A percentile compares a stretch with the other conserved stretches of the same genome.
Conservation (phyloP, 2,113 vertebrate species). For the Tringa solitaria region DNA sequence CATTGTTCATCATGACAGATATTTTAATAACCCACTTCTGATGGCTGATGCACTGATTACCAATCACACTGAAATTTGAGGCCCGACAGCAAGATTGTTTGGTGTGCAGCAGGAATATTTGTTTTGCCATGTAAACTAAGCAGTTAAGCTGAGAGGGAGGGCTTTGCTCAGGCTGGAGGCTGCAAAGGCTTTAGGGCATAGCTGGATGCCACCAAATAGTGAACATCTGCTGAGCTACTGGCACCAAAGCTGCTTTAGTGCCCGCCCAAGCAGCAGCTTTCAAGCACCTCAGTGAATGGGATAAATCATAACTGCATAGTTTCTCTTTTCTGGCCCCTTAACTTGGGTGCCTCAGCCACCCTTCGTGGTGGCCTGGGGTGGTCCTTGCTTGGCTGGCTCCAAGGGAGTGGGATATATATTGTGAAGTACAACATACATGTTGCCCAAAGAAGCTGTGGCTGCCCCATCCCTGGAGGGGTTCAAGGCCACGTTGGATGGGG, state of each 20-base stretch:
- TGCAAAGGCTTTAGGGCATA: neutral
- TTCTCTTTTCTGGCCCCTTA: neutral
- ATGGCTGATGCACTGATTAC: constrained; percentile 37
- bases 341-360: neutral
- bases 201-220: neutral
- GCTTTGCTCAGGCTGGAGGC: neutral
- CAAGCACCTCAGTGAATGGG: neutral
- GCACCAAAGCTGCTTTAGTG: neutral
- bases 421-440: neutral
- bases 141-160: neutral
- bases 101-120: neutral
- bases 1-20: constrained; percentile 28
- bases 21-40: constrained; percentile 41
- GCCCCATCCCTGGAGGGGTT: neutral
- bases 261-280: neutral
- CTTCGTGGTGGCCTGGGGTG: neutral
- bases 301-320: neutral
- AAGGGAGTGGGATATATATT: neutral
- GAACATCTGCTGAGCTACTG: neutral
- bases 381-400: neutral
- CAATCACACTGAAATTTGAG: constrained; percentile 7
- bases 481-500: neutral
- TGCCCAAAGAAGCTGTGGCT: neutral
- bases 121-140: neutral
- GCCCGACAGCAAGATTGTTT: neutral